Base-by-base conservation (phyloP, 1,140 invertebrate species). In the Neotoxoptera formosana region DNA sequence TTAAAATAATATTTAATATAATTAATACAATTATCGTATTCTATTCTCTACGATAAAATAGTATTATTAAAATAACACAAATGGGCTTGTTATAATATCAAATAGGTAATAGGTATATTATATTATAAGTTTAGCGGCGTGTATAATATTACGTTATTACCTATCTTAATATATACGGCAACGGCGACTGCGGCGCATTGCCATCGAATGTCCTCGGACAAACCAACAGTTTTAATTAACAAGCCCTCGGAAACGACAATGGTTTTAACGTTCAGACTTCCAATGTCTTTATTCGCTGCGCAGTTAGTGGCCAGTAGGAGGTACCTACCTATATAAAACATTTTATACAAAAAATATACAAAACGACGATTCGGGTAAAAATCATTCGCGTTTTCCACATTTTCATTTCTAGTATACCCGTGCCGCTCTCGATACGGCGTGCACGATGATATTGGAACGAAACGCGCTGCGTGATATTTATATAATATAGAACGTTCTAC, bases 121-220 rank as follows among this genome's bases (percentile, higher is more conserved):
- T 76, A n/a, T 76, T 76, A n/a, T 76, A 34, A n/a, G 60, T 17
- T n/a, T 76, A 21, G 60, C 11, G 30, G 11, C 30, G 17, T n/a
- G 60, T n/a, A 76, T 76, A 76, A 76, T 76, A 76, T 76, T 76
- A 76, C 60, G 60, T 76, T n/a, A 76, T 76, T 34, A 76, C 30
- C 30, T 20, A 76, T 76, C 60, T n/a, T 76, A 76, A 76, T 76
- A 76, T 67, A 67, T 67, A 67, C 60, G 30, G 60, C 60, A 67
- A 67, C 9, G 14, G 30, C 60, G 3, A 67, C 60, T 76, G n/a
- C 60, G 30, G 60, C 60, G 60, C 30, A 76, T 76, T 76, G 14
- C 60, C 60, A n/a, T 76, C 60, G n/a, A 76, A 76, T 76, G 60
- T 76, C 60, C 60, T 76, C 60, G 60, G 60, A 76, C 60, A 76